Percentiles rank a stretch among this genome's conserved stretches.
phyloP scores from a whole-genome alignment of 2,888 invertebrate genomes.

The Mystacides longicornis region DNA sequence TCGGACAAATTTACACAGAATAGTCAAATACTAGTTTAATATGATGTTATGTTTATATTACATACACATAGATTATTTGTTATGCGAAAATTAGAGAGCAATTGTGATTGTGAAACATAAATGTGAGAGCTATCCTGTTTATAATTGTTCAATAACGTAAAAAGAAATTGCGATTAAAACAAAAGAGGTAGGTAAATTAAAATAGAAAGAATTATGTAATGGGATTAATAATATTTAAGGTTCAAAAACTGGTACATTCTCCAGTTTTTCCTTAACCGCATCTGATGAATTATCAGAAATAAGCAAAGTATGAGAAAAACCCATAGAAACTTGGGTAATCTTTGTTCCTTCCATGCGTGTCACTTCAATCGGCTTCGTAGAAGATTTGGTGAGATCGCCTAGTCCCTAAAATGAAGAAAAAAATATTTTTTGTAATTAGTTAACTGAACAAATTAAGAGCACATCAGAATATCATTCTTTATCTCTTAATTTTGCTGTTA shows the following conservation, averaged over 20 bases:
- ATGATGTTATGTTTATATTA: too few species aligned
- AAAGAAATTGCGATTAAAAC: neutral
- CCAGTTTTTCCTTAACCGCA: conserved; percentile 47
- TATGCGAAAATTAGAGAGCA: too few species aligned
- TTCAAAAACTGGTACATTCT: conserved; percentile 44
- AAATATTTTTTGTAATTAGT: neutral
- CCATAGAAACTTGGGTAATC: conserved; percentile 74
- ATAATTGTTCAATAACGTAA: too few species aligned
- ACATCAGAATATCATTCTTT: too few species aligned
- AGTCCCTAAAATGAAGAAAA: conserved; percentile 54
- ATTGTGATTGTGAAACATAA: too few species aligned
- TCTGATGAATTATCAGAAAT: conserved; percentile 48
- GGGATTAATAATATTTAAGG: conserved; percentile 30
- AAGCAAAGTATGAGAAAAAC: conserved; percentile 75
- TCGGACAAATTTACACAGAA: too few species aligned
- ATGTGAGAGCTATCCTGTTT: too few species aligned
- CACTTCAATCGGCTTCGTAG: conserved; percentile 82
- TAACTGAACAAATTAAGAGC: too few species aligned
- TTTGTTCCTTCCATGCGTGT: conserved; percentile 66
- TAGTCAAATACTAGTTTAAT: too few species aligned
- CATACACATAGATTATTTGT: too few species aligned
- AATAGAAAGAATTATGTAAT: neutral
- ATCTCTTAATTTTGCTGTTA: neutral
- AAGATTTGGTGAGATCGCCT: conserved; percentile 83
- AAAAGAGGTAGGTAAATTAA: neutral